Evolutionary conservation across 1,140 invertebrate genomes (phyloP), one percentile per base, ranked within the genome.

Genomic region (Andrena cerasifolii): DNA sequence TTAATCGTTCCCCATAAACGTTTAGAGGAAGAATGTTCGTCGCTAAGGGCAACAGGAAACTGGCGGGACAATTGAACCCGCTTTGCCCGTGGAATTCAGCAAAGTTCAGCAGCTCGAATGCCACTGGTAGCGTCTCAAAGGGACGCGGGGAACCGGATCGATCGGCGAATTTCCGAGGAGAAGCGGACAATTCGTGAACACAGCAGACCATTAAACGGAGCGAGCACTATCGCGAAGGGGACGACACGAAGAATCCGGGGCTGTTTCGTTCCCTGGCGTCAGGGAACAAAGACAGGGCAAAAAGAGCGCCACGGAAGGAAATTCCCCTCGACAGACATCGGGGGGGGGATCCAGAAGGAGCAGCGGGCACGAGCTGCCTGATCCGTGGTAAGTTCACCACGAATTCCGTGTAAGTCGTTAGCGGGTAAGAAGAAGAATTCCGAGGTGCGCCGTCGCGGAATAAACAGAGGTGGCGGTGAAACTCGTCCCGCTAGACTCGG

Each of bases 401-500:
- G 40, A 26, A 80, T 49, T 63, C 71, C 43, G 76, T 21, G 31
- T 59, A 56, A 68, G 43, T 80, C 58, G 68, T 45, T 71, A 61
- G 43, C 24, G 18, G 6, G 28, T 36, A 74, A 66, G 33, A 74
- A 54, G 49, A 62, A 24, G 36, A 8, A 51, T 54, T n/a, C 18
- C 16, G 33, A 26, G 33, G 10, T 36, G 49, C 24, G 47, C 14
- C 33, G 16, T 8, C 16, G 24, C 67, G 36, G 24, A 28, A 28
- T 31, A 45, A 24, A 54, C 21, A 73, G n/a, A n/a, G 43, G 61
- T 18, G 36, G 58, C 56, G 66, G 67, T 26, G 26, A 58, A 65
- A 80, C 49, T 62, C 31, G 62, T 75, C 75, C 73, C 16, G 40
- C 26, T n/a, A 8, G 33, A 43, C 53, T 54, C 21, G 26, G 70